phyloP scores from a whole-genome alignment of 2,888 invertebrate genomes.

The Pterobdella sp. region DNA sequence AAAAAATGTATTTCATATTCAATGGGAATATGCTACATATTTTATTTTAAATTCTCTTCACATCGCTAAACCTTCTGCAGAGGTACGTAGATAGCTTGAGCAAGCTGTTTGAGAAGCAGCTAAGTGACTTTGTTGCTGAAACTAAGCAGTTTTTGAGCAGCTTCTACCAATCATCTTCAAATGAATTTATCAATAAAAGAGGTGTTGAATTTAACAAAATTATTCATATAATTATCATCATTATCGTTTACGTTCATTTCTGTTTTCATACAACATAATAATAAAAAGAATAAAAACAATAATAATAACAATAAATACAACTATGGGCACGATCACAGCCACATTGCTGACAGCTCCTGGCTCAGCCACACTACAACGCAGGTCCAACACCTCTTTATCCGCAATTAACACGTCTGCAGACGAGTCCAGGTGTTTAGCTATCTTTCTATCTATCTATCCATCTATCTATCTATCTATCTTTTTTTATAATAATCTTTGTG shows the following conservation, averaged over 20 bases:
- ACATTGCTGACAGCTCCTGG: constrained; percentile 17
- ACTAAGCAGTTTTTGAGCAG: constrained; percentile 59
- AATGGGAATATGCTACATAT: not conserved
- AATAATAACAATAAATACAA: no score
- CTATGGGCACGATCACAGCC: no score
- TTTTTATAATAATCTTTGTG: not conserved
- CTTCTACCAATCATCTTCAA: not conserved
- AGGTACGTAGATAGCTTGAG: constrained; percentile 73
- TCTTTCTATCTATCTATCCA: not conserved
- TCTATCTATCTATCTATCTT: not conserved
- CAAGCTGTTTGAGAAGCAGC: constrained; percentile 79
- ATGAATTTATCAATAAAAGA: no score
- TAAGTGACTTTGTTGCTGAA: constrained; percentile 68
- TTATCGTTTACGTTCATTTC: no score
- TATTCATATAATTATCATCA: no score
- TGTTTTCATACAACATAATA: no score
- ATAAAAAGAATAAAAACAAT: no score
- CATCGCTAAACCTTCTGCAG: constrained; percentile 35
- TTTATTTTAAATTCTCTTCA: not conserved
- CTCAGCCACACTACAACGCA: constrained; percentile 16
- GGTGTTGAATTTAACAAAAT: no score
- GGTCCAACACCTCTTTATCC: constrained; percentile 14
- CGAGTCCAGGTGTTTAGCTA: constrained; percentile 25
- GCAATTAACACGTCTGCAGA: constrained; percentile 38
- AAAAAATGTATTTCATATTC: constrained; percentile 55